These are phyloP conservation scores for Conopomorpha cramerella DNA, from an alignment of 1,140 invertebrate genomes.

Conservation along the genomic window DNA sequence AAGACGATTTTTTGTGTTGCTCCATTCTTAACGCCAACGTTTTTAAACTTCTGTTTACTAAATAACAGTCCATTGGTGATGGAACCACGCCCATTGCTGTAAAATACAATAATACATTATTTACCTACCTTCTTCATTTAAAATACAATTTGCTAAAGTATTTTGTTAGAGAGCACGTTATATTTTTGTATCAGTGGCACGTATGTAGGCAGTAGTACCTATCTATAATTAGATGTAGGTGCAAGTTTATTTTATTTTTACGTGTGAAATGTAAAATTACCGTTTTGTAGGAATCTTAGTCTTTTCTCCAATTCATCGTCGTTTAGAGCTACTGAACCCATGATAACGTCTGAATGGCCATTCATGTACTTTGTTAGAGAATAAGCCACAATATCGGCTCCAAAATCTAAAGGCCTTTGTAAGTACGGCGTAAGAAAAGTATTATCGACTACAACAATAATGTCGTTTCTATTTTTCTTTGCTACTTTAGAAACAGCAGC, in stretches of 20 bases:
- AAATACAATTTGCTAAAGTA: too few species aligned
- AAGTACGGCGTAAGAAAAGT: constrained; percentile 97
- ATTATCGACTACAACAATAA: constrained; percentile 93
- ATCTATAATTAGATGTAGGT: too few species aligned
- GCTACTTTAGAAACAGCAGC: constrained; percentile 70
- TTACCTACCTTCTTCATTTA: too few species aligned
- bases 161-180: too few species aligned
- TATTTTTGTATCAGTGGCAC: too few species aligned
- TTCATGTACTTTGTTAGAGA: constrained; percentile 99
- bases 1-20: constrained; percentile 77
- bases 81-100: constrained; percentile 88
- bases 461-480: constrained; percentile 63
- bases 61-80: constrained; percentile 94
- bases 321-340: constrained; percentile 87
- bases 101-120: constrained; percentile 16
- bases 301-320: constrained; percentile 72
- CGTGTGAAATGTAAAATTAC: constrained; percentile 52
- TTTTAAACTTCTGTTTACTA: constrained; percentile 93
- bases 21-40: constrained; percentile 92
- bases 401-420: constrained; percentile 88
- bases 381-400: constrained; percentile 91
- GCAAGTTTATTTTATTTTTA: not conserved
- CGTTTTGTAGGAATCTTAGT: constrained; percentile 88
- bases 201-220: too few species aligned
- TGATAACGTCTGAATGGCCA: constrained; percentile 96